These are phyloP conservation scores for Eulimnadia texana DNA, from an alignment of 1,140 invertebrate species.

Conservation along the genomic window DNA sequence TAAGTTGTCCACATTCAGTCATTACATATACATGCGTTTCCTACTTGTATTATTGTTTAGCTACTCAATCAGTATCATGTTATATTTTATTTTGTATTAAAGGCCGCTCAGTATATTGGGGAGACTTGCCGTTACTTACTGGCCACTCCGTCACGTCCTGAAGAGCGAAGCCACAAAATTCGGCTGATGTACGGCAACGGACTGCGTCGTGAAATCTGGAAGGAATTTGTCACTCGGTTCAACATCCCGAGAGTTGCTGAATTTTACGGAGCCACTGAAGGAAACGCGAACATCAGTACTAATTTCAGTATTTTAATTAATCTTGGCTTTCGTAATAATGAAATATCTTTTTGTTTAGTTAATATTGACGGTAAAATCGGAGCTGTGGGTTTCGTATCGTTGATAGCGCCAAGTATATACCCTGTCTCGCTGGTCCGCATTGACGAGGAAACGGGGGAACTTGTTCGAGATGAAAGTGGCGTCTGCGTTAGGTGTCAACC, in stretches of 20 bases:
- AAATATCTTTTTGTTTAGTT: conserved; percentile 44
- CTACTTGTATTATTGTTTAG: too few relatives aligned
- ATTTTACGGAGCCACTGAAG: conserved; percentile 96
- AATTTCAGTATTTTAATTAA: conserved; percentile 22
- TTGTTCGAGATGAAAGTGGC: conserved; percentile 54
- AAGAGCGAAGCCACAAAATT: conserved; percentile 69
- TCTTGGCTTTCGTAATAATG: conserved; percentile 11
- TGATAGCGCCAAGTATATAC: conserved; percentile 65
- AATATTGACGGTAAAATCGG: conserved; percentile 84
- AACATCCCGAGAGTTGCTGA: conserved; percentile 71
- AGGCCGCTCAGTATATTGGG: conserved; percentile 93
- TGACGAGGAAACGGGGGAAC: conserved; percentile 65
- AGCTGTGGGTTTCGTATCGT: conserved; percentile 87
- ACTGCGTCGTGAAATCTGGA: conserved; percentile 91
- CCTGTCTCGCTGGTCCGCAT: conserved; percentile 84
- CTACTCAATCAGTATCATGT: too few relatives aligned
- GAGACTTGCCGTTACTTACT: conserved; percentile 96
- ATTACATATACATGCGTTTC: too few relatives aligned
- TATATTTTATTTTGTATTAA: conserved; percentile 17
- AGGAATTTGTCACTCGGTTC: conserved; percentile 77
- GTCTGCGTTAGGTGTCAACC: conserved; percentile 65
- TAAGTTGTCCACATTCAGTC: too few relatives aligned
- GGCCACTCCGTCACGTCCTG: conserved; percentile 58
- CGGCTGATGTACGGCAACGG: conserved; percentile 91
- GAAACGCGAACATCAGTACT: conserved; percentile 83